A percentile compares a stretch with the other conserved stretches of the same genome.
These are phyloP conservation scores for Cosmia trapezina DNA, from an alignment of 2,888 invertebrate genomes.

Conservation along the genomic window DNA sequence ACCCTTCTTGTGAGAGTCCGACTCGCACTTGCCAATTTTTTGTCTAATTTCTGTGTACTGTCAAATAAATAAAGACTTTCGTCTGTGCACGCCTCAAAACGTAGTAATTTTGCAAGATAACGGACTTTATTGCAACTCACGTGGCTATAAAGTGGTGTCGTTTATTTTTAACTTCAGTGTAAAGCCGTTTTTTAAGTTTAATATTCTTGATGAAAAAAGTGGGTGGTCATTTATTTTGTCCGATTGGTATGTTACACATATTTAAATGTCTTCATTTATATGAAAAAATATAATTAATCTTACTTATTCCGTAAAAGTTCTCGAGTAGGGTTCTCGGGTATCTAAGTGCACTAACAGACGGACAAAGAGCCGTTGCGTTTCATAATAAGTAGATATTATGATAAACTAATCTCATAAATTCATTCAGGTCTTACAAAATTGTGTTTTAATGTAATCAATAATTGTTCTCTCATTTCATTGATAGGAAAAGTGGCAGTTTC, in stretches of 20 bases:
- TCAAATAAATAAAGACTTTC: constrained; percentile 56
- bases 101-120: constrained; percentile 38
- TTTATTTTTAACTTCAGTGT: constrained; percentile 45
- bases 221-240: constrained; percentile 9
- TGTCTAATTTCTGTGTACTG: constrained; percentile 49
- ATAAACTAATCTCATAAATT: background rate
- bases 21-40: constrained; percentile 24
- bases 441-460: background rate
- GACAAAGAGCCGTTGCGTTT: background rate
- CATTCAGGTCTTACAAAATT: background rate
- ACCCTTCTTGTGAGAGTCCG: no score
- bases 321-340: no score
- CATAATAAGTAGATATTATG: background rate
- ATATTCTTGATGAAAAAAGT: constrained; percentile 36
- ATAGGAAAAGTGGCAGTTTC: background rate
- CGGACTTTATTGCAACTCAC: constrained; percentile 5
- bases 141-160: constrained; percentile 40
- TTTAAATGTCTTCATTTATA: background rate
- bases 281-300: background rate
- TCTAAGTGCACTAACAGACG: background rate
- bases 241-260: constrained; percentile 37
- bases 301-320: background rate
- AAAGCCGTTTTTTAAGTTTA: constrained; percentile 7
- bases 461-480: constrained; percentile 8
- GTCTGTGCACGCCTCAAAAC: constrained; percentile 25